phyloP scores from a whole-genome alignment of 2,888 invertebrate genomes.

The Caenorhabditis virilis region DNA sequence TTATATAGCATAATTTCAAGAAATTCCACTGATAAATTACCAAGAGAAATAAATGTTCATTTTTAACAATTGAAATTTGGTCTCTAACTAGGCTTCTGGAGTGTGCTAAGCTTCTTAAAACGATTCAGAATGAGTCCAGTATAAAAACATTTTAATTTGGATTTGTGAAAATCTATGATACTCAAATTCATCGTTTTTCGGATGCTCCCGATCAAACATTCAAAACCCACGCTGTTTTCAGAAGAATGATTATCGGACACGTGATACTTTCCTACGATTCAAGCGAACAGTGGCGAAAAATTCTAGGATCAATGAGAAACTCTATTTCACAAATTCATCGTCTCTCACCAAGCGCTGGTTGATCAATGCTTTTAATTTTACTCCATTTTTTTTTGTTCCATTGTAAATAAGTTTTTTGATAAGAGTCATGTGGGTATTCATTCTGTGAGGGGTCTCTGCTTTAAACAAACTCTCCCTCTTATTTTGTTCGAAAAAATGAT shows the following conservation, averaged over 20 bases:
- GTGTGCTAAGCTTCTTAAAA: too few species aligned
- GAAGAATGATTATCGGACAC: conserved; percentile 25
- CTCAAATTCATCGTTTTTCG: too few species aligned
- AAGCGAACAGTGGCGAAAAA: conserved; percentile 25
- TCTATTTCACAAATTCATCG: conserved; percentile 35
- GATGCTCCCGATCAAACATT: neutral
- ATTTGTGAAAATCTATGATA: too few species aligned
- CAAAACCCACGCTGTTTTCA: conserved; percentile 3
- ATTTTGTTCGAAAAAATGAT: neutral
- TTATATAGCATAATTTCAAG: too few species aligned
- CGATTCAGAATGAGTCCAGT: too few species aligned
- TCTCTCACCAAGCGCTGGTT: conserved; percentile 29
- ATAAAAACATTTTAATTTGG: too few species aligned
- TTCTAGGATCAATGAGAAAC: conserved; percentile 12
- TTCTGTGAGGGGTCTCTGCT: neutral
- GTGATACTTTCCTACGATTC: conserved; percentile 16
- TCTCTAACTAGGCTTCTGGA: too few species aligned
- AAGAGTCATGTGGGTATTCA: neutral
- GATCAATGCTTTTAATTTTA: too few species aligned
- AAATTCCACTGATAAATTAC: too few species aligned
- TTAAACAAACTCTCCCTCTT: neutral
- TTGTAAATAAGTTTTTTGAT: neutral
- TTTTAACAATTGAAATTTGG: too few species aligned
- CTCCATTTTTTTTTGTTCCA: neutral
- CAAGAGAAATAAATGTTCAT: too few species aligned